Percentiles rank a stretch among this genome's conserved stretches.
phyloP scores from a whole-genome alignment of 2,113 vertebrate species.

The Struthidea cinerea region DNA sequence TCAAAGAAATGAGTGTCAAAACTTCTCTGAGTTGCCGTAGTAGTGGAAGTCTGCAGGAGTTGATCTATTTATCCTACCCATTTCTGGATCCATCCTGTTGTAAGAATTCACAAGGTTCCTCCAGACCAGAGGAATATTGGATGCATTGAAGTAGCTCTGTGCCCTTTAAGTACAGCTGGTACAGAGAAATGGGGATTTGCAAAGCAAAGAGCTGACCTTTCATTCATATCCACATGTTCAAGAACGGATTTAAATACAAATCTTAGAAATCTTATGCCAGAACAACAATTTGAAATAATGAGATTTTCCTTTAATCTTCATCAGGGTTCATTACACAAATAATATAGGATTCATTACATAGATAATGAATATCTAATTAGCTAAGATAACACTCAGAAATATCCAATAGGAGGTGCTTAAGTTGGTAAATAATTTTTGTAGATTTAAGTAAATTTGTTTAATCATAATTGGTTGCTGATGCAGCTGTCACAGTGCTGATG shows the following conservation, averaged over 20 bases:
- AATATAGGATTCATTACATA: neutral
- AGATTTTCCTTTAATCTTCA: conserved; percentile 23
- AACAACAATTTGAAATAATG: neutral
- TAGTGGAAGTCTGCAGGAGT: neutral
- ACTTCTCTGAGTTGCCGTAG: neutral
- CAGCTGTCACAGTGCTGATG: neutral
- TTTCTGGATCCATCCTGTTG: neutral
- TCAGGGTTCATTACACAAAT: neutral
- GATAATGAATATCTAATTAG: conserved; percentile 1
- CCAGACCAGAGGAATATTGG: neutral
- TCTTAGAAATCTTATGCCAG: neutral
- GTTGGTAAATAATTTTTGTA: neutral
- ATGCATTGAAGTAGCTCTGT: neutral
- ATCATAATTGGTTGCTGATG: neutral
- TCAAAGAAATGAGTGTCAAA: neutral
- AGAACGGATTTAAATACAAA: neutral
- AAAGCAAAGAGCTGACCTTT: neutral
- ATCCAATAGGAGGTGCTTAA: neutral
- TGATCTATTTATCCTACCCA: neutral
- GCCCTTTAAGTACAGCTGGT: neutral
- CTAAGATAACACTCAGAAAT: neutral
- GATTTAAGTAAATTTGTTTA: neutral
- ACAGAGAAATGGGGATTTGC: neutral
- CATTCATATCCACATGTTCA: neutral
- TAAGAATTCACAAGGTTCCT: neutral